Percentiles rank a stretch among this genome's conserved stretches.
Conservation (phyloP, 2,888 invertebrate genomes). For the Drosophila limbata region DNA sequence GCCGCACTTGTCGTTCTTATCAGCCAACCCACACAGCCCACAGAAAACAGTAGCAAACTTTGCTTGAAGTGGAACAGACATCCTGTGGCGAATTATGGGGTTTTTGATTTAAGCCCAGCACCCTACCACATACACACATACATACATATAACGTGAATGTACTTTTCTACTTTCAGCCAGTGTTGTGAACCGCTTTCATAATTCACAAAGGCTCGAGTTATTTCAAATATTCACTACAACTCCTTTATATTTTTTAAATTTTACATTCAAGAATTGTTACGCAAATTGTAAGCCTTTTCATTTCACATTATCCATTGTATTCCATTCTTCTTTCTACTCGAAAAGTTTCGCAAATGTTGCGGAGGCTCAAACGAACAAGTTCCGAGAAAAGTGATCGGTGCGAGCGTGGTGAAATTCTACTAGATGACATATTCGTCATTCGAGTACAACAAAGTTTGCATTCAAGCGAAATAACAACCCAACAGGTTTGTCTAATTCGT, state of each 20-base stretch:
- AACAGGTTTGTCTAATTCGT: too few species aligned
- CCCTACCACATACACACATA: background rate
- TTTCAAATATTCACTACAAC: slow-evolving; percentile 7
- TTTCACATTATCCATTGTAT: background rate
- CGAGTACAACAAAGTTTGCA: too few species aligned
- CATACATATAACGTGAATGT: slow-evolving; percentile 3
- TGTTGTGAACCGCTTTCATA: slow-evolving; percentile 24
- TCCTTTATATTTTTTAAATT: background rate
- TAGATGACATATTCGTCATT: too few species aligned
- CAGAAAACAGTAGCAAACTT: slow-evolving; percentile 56
- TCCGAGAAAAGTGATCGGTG: background rate
- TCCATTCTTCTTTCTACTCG: background rate
- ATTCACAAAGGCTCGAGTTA: slow-evolving; percentile 1
- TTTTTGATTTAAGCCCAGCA: slow-evolving; percentile 56
- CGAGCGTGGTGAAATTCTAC: background rate
- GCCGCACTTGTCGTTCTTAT: slow-evolving; percentile 52
- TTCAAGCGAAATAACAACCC: too few species aligned
- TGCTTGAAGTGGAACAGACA: slow-evolving; percentile 81
- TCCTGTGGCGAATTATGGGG: slow-evolving; percentile 83
- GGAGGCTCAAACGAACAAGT: background rate
- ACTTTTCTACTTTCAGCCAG: slow-evolving; percentile 14
- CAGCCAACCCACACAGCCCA: slow-evolving; percentile 35
- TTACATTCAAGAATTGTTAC: background rate
- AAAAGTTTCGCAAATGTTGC: background rate
- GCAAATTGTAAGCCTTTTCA: background rate